These are phyloP conservation scores for Pelusios castaneus DNA, from an alignment of 2,113 vertebrate species.

Conservation along the genomic window DNA sequence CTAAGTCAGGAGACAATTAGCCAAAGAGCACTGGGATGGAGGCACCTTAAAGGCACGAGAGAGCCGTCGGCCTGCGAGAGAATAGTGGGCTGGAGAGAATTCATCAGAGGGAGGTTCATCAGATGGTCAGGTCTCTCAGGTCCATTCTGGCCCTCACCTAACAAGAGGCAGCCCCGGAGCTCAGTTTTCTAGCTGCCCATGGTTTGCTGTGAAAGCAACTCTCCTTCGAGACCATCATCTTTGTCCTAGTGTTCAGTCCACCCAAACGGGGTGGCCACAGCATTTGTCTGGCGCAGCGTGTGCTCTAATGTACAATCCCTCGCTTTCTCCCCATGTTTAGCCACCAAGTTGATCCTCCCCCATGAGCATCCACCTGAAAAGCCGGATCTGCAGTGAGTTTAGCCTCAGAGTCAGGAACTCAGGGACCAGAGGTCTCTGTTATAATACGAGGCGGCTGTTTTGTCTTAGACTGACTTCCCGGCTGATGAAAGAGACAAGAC, in stretches of 20 bases:
- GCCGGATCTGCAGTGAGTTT: not conserved
- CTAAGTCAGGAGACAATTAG: not conserved
- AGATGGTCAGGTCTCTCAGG: not conserved
- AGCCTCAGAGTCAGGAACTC: too few relatives aligned
- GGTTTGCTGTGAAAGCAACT: not conserved
- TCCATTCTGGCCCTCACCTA: not conserved
- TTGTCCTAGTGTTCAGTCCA: not conserved
- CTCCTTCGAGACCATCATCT: fast-evolving
- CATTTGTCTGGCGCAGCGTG: not conserved
- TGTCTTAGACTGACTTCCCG: not conserved
- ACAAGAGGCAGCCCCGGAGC: not conserved
- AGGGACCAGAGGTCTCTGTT: too few relatives aligned
- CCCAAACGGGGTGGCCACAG: not conserved
- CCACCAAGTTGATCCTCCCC: not conserved
- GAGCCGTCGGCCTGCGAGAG: not conserved
- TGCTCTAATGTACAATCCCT: not conserved
- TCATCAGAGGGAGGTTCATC: not conserved
- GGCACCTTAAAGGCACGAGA: not conserved
- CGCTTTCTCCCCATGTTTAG: not conserved
- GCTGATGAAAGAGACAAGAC: too few relatives aligned
- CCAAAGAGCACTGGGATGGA: not conserved
- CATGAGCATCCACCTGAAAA: not conserved
- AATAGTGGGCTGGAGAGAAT: not conserved
- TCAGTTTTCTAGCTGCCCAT: not conserved
- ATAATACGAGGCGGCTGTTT: not conserved